Conservation (phyloP, 2,797 vertebrate genomes). For the Acipenser transmontanus region DNA sequence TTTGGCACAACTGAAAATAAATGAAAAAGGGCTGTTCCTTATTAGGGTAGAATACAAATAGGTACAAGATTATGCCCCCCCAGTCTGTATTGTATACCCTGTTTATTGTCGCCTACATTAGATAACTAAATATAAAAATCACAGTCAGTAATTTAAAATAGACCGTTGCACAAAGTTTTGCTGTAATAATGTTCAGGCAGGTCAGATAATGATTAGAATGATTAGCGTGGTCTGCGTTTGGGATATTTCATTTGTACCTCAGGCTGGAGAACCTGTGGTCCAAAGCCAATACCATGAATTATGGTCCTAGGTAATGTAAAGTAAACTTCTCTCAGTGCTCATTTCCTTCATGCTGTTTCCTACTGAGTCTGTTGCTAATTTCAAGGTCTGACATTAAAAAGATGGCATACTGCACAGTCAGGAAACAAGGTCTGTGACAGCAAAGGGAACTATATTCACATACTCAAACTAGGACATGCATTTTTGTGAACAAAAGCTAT, state of each 20-base stretch:
- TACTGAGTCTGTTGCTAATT: constrained; percentile 32
- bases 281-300: constrained; percentile 25
- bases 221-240: constrained; percentile 4
- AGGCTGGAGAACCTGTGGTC: constrained; percentile 1
- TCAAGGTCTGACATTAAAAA: constrained; percentile 42
- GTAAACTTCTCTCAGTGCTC: constrained; percentile 36
- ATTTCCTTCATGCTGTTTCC: constrained; percentile 38
- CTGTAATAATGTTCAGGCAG: too few species aligned
- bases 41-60: too few species aligned
- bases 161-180: too few species aligned
- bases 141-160: too few species aligned
- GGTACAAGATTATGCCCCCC: too few species aligned
- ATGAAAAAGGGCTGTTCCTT: too few species aligned
- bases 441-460: constrained; percentile 31
- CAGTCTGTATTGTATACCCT: too few species aligned
- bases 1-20: too few species aligned
- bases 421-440: constrained; percentile 43
- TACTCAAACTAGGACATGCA: not conserved
- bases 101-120: too few species aligned
- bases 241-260: constrained; percentile 4
- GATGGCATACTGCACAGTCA: constrained; percentile 37
- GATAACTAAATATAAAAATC: too few species aligned
- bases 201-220: not conserved
- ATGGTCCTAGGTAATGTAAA: constrained; percentile 36
- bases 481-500: too few species aligned